Evolutionary conservation across 2,888 invertebrate genomes (phyloP), one percentile per base, ranked within the genome.

Genomic region (Cheilosia vulpina): DNA sequence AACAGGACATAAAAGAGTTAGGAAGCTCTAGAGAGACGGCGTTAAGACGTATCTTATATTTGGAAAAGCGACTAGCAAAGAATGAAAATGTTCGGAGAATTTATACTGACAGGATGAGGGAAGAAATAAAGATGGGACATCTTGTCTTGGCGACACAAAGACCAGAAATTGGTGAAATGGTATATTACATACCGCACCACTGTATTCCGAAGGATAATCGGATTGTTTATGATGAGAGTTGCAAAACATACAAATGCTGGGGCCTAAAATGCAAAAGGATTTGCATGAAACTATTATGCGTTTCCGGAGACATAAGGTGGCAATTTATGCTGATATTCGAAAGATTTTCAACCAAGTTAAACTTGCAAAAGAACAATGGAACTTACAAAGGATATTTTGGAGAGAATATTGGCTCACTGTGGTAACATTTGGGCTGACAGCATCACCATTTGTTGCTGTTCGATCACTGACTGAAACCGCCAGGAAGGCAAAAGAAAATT

Each of bases 351-450:
- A 45, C 6, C 45, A 45, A 2, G n/a, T 45, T 41, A 41, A 4
- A 4, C 4, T 41, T 4, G 17, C 4, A 6, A 45, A 6, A 17
- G n/a, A 45, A n/a, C 45, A 45, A 6, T 45, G 45, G 45, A 45
- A 45, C n/a, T 45, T 45, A 45, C 45, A n/a, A 45, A 17, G 45
- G 45, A 15, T 45, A 17, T 45, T 45, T 45, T 45, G 45, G 45
- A 41, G 45, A 4, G 45, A 45, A 2, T 45, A 45, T 45, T 45
- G 45, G 45, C 45, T 45, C 4, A 45, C 45, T 0, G 45, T 45
- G 2, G 45, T 45, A 2, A 45, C 45, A n/a, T 45, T 45, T 45
- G 45, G 45, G 6, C 6, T 45, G 4, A 45, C 45, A n/a, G n/a
- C 45, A 15, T 45, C 45, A n/a, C 45, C n/a, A 41, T 41, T 41